Evolutionary conservation across 2,113 vertebrate genomes (phyloP), one percentile per base, ranked within the genome.

Genomic region (Campylomormyrus tamandua): DNA sequence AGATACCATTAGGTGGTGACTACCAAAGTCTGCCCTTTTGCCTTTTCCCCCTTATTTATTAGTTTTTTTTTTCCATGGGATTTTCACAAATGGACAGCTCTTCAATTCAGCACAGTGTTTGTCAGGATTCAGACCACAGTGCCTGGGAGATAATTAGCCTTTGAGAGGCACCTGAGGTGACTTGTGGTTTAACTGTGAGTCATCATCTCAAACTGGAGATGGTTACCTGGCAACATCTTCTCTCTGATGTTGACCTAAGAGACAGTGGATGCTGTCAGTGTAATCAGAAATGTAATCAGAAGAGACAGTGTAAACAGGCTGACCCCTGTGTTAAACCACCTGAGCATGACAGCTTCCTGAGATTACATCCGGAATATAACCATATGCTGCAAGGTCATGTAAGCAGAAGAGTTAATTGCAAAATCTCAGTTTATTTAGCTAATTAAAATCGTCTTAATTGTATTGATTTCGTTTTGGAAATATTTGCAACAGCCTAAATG

Each of bases 281-380:
- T 35, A 52, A 87, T 87, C 85, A 87, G 85, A 53, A 87, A 46
- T 87, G 85, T 87, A 87, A 87, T 87, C 85, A 56, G 85, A 87
- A 87, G 85, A 52, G 85, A 87, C 85, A 53, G 50, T 87, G 85
- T 87, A 87, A 87, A 87, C 50, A 87, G 85, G 15, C 27, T 87
- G 49, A 87, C 85, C 85, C 85, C 50, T 56, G 15, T 87, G 85
- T 87, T 31, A 56, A 53, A 35, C 48, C 13, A 50, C 85, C n/a
- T 50, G 48, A 52, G 31, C n/a, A 49, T 87, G 31, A 87, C 85
- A 87, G 85, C n/a, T 87, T 46, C 24, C 85, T 56, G 24, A 87
- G 48, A 53, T 27, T 52, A 39, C 6, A 17, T 15, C 50, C 48
- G 6, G 21, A 52, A 56, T 53, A 53, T 17, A 27, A 17, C 50